Evolutionary conservation across 2,113 vertebrate species (phyloP), one percentile per base, ranked within the genome.

Genomic region (Melanerpes formicivorus): DNA sequence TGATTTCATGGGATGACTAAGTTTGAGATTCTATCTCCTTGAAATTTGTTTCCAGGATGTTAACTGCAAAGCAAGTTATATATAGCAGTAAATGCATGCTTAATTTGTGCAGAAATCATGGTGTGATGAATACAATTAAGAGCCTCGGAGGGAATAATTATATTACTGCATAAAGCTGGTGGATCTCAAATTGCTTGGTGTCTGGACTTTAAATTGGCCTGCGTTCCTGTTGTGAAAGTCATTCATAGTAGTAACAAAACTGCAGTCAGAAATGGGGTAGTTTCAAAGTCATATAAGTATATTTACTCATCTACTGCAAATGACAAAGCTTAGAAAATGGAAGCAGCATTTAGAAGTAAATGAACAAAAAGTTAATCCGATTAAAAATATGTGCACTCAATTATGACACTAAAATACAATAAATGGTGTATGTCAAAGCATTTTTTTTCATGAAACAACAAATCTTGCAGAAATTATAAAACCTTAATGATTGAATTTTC

Each of bases 81-180:
- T 98, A 98, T 98, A 98, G 98, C 98, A 97, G 96, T 98, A 98
- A 98, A 98, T 97, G 97, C 98, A 98, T 98, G 97, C 97, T 98
- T 98, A 98, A 98, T 98, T 98, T 98, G 98, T 98, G 97, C 96
- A 98, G 97, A 98, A 98, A 98, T 98, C 98, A 98, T 98, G 98
- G 98, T 97, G 98, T 98, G 98, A 98, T 98, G 98, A 98, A 98
- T 98, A 98, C 98, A 98, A 98, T 98, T 98, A 98, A 98, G 97
- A 97, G 98, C 97, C 98, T 98, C 98, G 26, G 97, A 98, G 98
- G 98, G 98, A 98, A 98, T 98, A 98, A 98, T 98, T 98, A 98
- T 98, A 98, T 98, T 98, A 98, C 98, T 98, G 97, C 97, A 97
- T 97, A 98, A 98, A 98, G 98, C 98, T 97, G 97, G 97, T 98